Percentiles rank a stretch among this genome's conserved stretches.
These are phyloP conservation scores for Cerastis rubricosa DNA, from an alignment of 2,888 invertebrate genomes.

Conservation along the genomic window DNA sequence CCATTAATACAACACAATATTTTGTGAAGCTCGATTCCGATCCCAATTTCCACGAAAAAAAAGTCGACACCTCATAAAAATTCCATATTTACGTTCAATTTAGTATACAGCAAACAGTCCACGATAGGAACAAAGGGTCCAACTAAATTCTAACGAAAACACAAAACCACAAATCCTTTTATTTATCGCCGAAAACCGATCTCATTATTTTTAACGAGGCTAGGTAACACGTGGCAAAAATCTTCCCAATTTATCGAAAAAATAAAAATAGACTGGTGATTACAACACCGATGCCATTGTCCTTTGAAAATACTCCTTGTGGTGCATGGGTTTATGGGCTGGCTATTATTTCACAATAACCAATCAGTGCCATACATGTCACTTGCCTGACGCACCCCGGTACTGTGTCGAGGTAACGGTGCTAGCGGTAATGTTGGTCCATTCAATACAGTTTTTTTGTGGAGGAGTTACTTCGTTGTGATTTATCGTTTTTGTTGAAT, in stretches of 20 bases:
- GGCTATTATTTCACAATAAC: constrained; percentile 87
- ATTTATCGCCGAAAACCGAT: constrained; percentile 80
- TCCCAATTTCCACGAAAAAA: constrained; percentile 44
- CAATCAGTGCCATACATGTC: constrained; percentile 87
- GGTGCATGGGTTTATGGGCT: constrained; percentile 74
- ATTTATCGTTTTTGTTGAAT: constrained; percentile 19
- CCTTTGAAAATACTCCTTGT: constrained; percentile 66
- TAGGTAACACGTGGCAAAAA: constrained; percentile 81
- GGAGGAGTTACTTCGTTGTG: not conserved
- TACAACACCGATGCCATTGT: constrained; percentile 68
- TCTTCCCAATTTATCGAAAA: constrained; percentile 84
- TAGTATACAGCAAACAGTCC: constrained; percentile 55
- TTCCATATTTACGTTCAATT: constrained; percentile 60
- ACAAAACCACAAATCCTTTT: constrained; percentile 74
- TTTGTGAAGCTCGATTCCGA: constrained; percentile 28
- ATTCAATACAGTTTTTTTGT: constrained; percentile 60
- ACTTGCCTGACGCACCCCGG: constrained; percentile 84
- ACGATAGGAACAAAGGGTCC: constrained; percentile 59
- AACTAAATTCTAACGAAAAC: constrained; percentile 70
- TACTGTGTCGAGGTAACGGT: constrained; percentile 65
- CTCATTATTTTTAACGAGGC: constrained; percentile 89
- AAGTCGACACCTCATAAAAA: constrained; percentile 46
- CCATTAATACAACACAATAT: constrained; percentile 19
- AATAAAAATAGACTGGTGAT: constrained; percentile 80
- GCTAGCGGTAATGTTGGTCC: constrained; percentile 63